A percentile compares a stretch with the other conserved stretches of the same genome.
Evolutionary conservation across 2,888 invertebrate species (phyloP).

Genomic region (Coelogynopora nodosa): DNA sequence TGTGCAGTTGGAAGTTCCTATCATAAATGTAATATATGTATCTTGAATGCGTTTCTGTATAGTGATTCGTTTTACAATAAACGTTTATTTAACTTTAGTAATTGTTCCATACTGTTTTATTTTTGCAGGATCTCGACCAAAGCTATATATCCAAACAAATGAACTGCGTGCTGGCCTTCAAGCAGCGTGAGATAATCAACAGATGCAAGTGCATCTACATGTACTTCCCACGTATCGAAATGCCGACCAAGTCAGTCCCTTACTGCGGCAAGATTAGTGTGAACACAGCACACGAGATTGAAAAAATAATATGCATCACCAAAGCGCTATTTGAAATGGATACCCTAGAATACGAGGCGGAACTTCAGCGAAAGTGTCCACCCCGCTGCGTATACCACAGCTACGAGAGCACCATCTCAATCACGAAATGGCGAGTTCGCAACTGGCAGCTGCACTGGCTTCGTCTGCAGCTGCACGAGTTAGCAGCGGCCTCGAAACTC

Average conservation of each 20-base stretch:
- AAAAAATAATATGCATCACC: neutral
- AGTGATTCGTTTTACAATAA: too few species aligned
- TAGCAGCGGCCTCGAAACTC: neutral
- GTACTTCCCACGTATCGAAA: neutral
- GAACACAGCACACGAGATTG: neutral
- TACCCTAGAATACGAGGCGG: neutral
- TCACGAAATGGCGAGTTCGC: conserved; percentile 43
- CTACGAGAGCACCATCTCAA: conserved; percentile 39
- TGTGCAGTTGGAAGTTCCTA: too few species aligned
- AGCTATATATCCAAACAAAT: conserved; percentile 33
- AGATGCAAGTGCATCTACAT: conserved; percentile 41
- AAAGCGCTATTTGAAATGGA: neutral
- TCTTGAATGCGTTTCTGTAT: too few species aligned
- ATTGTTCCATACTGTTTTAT: too few species aligned
- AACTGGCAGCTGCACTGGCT: conserved; percentile 46
- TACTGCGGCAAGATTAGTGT: conserved; percentile 35
- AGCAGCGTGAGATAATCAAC: conserved; percentile 40
- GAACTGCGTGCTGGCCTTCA: neutral
- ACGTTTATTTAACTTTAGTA: too few species aligned
- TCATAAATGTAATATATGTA: too few species aligned
- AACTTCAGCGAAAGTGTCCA: conserved; percentile 26
- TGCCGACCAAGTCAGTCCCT: conserved; percentile 34
- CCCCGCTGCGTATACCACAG: conserved; percentile 12
- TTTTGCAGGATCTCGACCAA: conserved; percentile 34
- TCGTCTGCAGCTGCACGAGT: neutral